These are phyloP conservation scores for Maccullochella peelii DNA, from an alignment of 2,113 vertebrate species.

Conservation along the genomic window DNA sequence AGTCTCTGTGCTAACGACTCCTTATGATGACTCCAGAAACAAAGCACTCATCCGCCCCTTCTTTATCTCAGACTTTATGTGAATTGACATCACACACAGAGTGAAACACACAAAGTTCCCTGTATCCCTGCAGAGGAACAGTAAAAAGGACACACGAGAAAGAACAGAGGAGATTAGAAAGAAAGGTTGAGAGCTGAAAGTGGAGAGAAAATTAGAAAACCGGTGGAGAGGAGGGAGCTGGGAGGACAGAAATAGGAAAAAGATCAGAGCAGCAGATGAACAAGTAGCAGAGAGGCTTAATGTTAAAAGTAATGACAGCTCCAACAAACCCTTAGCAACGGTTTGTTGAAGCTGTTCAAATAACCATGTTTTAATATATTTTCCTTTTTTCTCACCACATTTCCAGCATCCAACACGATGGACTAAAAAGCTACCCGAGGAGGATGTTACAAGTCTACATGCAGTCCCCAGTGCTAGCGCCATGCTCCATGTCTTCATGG, in stretches of 20 bases:
- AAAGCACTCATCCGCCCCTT: background rate
- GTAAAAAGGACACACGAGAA: background rate
- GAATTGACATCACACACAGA: slow-evolving; percentile 25
- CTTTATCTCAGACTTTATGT: slow-evolving; percentile 13
- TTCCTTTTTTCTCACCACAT: background rate
- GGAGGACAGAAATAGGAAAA: background rate
- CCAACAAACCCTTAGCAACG: too few relatives aligned
- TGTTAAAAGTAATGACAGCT: background rate
- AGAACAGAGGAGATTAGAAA: slow-evolving; percentile 11
- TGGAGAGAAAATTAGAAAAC: background rate
- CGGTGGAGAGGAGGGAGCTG: background rate
- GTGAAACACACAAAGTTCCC: background rate
- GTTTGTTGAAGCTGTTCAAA: background rate
- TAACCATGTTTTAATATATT: background rate
- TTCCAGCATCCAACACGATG: slow-evolving; percentile 43
- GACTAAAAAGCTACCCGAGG: background rate
- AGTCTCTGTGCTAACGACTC: slow-evolving; percentile 22
- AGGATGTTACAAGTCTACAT: slow-evolving; percentile 2
- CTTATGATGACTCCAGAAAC: slow-evolving; percentile 29
- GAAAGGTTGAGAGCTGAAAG: slow-evolving; percentile 4
- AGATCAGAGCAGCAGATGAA: slow-evolving; percentile 8
- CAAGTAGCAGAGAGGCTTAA: background rate
- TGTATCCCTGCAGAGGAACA: background rate
- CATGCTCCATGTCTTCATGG: background rate
- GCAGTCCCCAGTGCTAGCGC: background rate